These are phyloP conservation scores for Pseudococcus jackbeardsleyi DNA, from an alignment of 2,888 invertebrate genomes.

Conservation along the genomic window DNA sequence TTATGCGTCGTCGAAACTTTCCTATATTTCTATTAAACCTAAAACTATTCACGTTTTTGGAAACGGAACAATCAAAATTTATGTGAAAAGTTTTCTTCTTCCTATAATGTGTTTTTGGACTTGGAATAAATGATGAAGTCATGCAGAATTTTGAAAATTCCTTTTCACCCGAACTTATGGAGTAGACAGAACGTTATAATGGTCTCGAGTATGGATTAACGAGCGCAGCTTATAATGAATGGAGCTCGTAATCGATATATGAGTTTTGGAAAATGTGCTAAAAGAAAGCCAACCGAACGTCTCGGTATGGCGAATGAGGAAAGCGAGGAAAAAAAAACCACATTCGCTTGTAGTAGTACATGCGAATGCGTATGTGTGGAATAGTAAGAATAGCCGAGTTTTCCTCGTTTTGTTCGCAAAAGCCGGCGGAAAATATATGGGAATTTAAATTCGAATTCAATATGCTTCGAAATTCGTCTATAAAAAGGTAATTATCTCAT, in stretches of 20 bases:
- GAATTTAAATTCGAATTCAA: too few species aligned
- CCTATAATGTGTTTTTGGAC: constrained; percentile 56
- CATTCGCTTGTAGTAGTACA: not conserved
- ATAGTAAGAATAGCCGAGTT: not conserved
- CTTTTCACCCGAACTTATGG: constrained; percentile 48
- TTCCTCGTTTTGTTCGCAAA: not conserved
- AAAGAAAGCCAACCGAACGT: not conserved
- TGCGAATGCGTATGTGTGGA: not conserved
- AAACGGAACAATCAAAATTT: constrained; percentile 63
- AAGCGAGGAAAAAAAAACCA: not conserved
- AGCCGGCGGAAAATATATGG: not conserved
- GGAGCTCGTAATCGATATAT: constrained; percentile 44
- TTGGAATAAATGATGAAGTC: constrained; percentile 50
- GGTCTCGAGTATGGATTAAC: constrained; percentile 42
- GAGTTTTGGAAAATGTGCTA: constrained; percentile 16
- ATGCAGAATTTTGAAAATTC: constrained; percentile 51
- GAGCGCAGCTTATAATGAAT: constrained; percentile 23
- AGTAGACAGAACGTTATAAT: constrained; percentile 45
- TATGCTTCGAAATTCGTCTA: not conserved
- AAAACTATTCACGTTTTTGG: constrained; percentile 59
- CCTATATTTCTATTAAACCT: constrained; percentile 62
- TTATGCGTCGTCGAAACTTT: constrained; percentile 50
- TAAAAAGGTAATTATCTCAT: not conserved
- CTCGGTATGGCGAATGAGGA: not conserved
- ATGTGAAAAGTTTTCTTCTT: constrained; percentile 61